These are phyloP conservation scores for Lutraria rhynchaena DNA, from an alignment of 1,140 invertebrate genomes.

Conservation along the genomic window DNA sequence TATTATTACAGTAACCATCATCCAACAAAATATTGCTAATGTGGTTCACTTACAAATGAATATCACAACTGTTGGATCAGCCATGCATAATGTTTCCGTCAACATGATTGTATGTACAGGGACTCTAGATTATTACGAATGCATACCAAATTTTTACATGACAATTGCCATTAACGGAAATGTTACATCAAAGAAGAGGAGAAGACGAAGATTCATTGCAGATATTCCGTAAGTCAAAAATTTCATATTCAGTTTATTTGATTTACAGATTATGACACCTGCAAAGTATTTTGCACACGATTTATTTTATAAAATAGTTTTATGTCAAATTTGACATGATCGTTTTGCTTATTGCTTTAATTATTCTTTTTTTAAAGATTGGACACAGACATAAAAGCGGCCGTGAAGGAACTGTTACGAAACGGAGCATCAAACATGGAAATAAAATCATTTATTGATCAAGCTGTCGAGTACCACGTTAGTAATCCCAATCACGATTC, in stretches of 20 bases:
- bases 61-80: no score
- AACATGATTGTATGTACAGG: constrained; percentile 14
- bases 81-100: not conserved
- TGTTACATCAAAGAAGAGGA: not conserved
- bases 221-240: no score
- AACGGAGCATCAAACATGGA: not conserved
- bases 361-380: not conserved
- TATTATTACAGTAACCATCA: no score
- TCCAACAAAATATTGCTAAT: constrained; percentile 5
- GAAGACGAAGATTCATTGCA: not conserved
- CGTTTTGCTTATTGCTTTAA: no score
- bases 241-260: not conserved
- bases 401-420: not conserved
- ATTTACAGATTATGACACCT: no score
- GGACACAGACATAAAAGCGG: constrained; percentile 13
- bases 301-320: no score
- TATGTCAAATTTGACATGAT: no score
- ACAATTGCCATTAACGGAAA: not conserved
- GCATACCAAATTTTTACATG: constrained; percentile 5
- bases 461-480: constrained; percentile 11
- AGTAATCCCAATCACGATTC: not conserved
- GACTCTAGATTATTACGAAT: not conserved
- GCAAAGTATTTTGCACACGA: no score
- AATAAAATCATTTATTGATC: not conserved
- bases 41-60: constrained; percentile 2